Percentiles rank a stretch among this genome's conserved stretches.
phyloP scores from a whole-genome alignment of 2,113 vertebrate genomes.

The Leptobrachium leishanense region DNA sequence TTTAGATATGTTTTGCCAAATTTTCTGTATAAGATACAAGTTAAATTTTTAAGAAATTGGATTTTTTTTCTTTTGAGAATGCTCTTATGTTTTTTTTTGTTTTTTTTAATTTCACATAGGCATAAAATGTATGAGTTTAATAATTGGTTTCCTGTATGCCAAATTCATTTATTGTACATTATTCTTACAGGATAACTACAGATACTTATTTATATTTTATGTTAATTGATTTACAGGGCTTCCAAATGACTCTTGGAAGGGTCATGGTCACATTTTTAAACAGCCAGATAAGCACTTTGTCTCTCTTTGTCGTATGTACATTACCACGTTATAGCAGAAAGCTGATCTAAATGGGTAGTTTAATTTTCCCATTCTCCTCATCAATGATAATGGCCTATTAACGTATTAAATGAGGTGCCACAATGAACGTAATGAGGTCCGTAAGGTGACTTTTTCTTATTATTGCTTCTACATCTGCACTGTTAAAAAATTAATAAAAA shows the following conservation, averaged over 20 bases:
- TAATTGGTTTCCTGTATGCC: neutral
- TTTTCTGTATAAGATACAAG: too few species aligned
- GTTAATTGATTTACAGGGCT: conserved; percentile 32
- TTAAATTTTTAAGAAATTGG: too few species aligned
- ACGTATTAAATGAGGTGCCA: conserved; percentile 10
- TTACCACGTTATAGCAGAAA: conserved; percentile 3
- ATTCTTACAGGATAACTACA: conserved; percentile 23
- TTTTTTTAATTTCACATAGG: too few species aligned
- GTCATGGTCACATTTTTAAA: conserved; percentile 14
- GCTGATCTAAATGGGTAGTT: conserved; percentile 1
- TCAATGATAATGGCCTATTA: neutral
- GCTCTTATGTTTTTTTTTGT: too few species aligned
- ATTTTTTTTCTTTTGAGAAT: too few species aligned
- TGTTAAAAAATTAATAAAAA: conserved; percentile 10
- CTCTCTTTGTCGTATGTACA: neutral
- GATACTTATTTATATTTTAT: neutral
- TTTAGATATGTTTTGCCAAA: too few species aligned
- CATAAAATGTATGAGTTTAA: too few species aligned
- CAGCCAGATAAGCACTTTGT: conserved; percentile 4
- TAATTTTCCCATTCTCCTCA: neutral
- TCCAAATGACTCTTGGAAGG: conserved; percentile 38
- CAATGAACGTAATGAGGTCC: conserved; percentile 1
- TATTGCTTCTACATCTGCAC: conserved; percentile 50
- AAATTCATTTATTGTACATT: conserved; percentile 10
- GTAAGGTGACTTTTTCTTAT: neutral